Evolutionary conservation across 2,888 invertebrate species (phyloP).

Genomic region (Andrena hattorfiana): DNA sequence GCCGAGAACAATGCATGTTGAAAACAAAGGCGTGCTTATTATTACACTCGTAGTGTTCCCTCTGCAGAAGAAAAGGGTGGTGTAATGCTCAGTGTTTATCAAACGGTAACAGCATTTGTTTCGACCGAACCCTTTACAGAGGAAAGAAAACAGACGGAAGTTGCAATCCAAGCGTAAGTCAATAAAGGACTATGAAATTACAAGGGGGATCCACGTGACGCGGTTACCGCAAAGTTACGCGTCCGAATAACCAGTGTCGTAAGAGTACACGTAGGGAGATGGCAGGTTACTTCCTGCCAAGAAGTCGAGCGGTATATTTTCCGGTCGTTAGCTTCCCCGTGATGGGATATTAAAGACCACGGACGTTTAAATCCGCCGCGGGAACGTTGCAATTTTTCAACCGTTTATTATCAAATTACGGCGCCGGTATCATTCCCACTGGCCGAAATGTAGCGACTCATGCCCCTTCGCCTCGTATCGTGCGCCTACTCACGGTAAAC

Average conservation of each 20-base stretch:
- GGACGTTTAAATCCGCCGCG: conserved; percentile 29
- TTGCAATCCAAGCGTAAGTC: background rate
- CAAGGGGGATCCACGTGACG: background rate
- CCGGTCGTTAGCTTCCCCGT: conserved; percentile 53
- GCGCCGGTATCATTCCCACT: background rate
- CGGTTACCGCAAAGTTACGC: background rate
- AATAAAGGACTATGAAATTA: background rate
- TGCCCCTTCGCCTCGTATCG: background rate
- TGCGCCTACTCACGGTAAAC: background rate
- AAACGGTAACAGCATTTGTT: too few relatives aligned
- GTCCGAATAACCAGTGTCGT: conserved; percentile 18
- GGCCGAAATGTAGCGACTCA: conserved; percentile 17
- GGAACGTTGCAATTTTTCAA: conserved; percentile 31
- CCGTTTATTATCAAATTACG: conserved; percentile 51
- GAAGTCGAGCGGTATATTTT: conserved; percentile 48
- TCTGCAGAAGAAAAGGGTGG: too few relatives aligned
- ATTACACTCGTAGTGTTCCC: too few relatives aligned
- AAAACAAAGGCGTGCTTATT: too few relatives aligned
- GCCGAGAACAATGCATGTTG: too few relatives aligned
- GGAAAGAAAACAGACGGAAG: background rate
- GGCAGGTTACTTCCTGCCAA: conserved; percentile 40
- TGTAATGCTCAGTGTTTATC: too few relatives aligned
- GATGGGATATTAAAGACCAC: conserved; percentile 48
- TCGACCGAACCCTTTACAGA: background rate
- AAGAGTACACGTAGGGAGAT: conserved; percentile 7